A percentile compares a stretch with the other conserved stretches of the same genome.
Conservation (phyloP, 2,113 vertebrate species). For the Cheilinus undulatus region DNA sequence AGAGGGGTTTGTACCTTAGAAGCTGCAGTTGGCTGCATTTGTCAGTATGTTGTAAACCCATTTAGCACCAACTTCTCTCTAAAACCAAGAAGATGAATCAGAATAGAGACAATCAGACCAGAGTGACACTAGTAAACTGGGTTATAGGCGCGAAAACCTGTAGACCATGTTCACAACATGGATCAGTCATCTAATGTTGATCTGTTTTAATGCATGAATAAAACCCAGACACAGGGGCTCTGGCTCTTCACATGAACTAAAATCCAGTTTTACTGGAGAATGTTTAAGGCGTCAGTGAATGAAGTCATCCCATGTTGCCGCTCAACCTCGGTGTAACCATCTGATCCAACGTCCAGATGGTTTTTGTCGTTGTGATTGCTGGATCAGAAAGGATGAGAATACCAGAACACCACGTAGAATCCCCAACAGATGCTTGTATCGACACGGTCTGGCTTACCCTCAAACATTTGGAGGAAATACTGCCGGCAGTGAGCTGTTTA, state of each 20-base stretch:
- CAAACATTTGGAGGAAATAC: neutral
- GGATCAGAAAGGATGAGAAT: conserved; percentile 25
- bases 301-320: conserved; percentile 22
- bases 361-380: conserved; percentile 17
- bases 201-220: neutral
- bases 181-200: too few relatives aligned
- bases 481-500: conserved; percentile 6
- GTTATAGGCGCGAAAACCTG: too few relatives aligned
- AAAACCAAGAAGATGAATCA: too few relatives aligned
- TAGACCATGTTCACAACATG: too few relatives aligned
- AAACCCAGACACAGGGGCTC: neutral
- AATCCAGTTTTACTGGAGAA: neutral
- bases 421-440: conserved; percentile 28
- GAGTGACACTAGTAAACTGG: too few relatives aligned
- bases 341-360: conserved; percentile 45
- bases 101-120: too few relatives aligned
- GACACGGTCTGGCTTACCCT: neutral
- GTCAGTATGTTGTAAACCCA: too few relatives aligned
- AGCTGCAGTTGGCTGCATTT: too few relatives aligned
- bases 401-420: conserved; percentile 22
- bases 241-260: neutral
- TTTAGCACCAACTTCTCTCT: too few relatives aligned
- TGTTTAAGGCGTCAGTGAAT: conserved; percentile 3
- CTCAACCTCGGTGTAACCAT: conserved; percentile 7
- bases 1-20: too few relatives aligned